phyloP scores from a whole-genome alignment of 2,888 invertebrate genomes.

The Chloromyia formosa region DNA sequence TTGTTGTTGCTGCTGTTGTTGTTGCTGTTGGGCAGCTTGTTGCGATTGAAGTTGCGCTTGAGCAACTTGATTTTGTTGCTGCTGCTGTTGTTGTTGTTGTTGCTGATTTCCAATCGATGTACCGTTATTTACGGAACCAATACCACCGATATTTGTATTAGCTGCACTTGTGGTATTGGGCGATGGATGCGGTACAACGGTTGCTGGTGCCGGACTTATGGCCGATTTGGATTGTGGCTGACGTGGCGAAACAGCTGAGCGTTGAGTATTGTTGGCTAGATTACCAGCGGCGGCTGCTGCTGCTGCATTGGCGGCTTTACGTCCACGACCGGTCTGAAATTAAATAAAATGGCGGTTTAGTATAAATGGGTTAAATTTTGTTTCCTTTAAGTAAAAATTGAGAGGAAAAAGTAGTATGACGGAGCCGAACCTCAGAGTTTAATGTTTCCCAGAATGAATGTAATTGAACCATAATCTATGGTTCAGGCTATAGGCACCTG shows the following conservation, averaged over 20 bases:
- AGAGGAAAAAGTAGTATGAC: no score
- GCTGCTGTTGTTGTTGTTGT: constrained; percentile 44
- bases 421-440: no score
- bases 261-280: constrained; percentile 48
- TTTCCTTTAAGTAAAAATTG: background rate
- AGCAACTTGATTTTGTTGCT: constrained; percentile 54
- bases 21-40: constrained; percentile 50
- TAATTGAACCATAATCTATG: no score
- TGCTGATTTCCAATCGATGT: constrained; percentile 42
- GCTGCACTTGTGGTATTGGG: constrained; percentile 52
- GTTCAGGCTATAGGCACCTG: no score
- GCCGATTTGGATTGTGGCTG: constrained; percentile 51
- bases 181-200: constrained; percentile 52
- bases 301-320: constrained; percentile 50
- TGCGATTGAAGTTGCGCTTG: constrained; percentile 46
- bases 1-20: constrained; percentile 53
- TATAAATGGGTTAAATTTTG: background rate
- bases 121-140: constrained; percentile 42
- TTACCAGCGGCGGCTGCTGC: constrained; percentile 40
- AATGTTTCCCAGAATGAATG: no score
- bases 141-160: constrained; percentile 48
- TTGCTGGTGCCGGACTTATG: constrained; percentile 53
- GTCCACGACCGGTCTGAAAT: constrained; percentile 52
- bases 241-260: constrained; percentile 51
- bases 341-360: constrained; percentile 42